A percentile compares a stretch with the other conserved stretches of the same genome.
Evolutionary conservation across 2,797 vertebrate species (phyloP).

Genomic region (Nothura maculosa): DNA sequence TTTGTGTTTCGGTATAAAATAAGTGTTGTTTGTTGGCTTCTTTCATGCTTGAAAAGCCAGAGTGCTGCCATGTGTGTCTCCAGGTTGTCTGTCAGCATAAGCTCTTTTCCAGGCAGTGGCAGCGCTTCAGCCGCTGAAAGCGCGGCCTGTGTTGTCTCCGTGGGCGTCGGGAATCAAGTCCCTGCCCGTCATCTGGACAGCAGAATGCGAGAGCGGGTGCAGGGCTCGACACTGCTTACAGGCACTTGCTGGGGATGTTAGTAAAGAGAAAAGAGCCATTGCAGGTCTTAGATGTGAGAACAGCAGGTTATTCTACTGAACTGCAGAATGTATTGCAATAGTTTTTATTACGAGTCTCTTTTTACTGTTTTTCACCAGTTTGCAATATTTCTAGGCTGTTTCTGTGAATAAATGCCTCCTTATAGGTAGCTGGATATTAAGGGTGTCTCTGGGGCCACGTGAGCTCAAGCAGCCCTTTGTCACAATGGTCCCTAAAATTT

Average conservation of each 20-base stretch:
- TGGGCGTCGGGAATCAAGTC: neutral
- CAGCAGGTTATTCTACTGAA: neutral
- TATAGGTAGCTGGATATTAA: neutral
- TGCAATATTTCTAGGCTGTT: neutral
- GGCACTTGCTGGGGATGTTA: neutral
- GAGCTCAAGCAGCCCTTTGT: fast-evolving
- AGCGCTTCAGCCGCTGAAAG: neutral
- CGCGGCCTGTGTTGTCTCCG: fast-evolving
- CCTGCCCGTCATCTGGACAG: neutral
- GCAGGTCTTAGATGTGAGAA: neutral
- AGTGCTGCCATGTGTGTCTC: neutral
- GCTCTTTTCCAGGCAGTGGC: neutral
- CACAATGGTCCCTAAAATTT: fast-evolving
- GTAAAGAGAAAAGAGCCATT: neutral
- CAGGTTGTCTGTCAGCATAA: neutral
- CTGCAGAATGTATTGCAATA: neutral
- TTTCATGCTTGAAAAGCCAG: neutral
- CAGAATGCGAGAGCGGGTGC: neutral
- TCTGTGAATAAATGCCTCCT: neutral
- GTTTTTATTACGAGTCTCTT: neutral
- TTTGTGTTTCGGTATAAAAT: neutral
- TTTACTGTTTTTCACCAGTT: neutral
- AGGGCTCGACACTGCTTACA: neutral
- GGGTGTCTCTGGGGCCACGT: neutral
- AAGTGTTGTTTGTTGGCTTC: neutral